Base-by-base conservation (phyloP, 1,140 invertebrate genomes). In the Cydia splendana region DNA sequence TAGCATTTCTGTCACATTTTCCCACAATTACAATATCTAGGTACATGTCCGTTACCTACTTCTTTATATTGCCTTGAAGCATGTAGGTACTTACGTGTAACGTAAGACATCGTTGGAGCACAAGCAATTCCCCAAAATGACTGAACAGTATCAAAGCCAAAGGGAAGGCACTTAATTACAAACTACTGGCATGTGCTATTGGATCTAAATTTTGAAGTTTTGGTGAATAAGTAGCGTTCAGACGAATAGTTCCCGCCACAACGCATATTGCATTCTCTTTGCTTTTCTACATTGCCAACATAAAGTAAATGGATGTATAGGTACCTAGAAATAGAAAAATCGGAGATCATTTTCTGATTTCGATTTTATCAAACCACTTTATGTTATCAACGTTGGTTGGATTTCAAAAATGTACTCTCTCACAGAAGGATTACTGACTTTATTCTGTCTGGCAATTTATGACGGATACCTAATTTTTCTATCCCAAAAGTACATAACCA, bases 121-220 rank as follows among this genome's bases (percentile, higher is more conserved):
- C n/a, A 18, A 69, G n/a, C n/a, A 71, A 71, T 71, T 38, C 34
- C 34, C 30, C 18, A 71, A 10, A 71, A 38, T 71, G 67, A 18
- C 67, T 71, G 67, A 18, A 71, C 67, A 7, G 67, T 18, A 71
- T 71, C 67, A 71, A 71, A 71, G 67, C 45, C 67, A 71, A 71
- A 71, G 67, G 67, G 30, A 38, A 71, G 30, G 67, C 67, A 71
- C 67, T 71, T 71, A 71, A 38, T 38, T 71, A 71, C 67, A 38
- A 71, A 71, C 67, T 71, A 71, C n/a, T 71, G 67, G 67, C n/a
- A 71, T 71, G 67, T 71, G 67, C 67, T 71, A 45, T 71, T 42
- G 67, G 67, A 30, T 69, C n/a, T 71, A 45, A 71, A 71, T 71
- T 71, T 38, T 71, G 67, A 45, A 71, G 15, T 18, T 24, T 53